A percentile compares a stretch with the other conserved stretches of the same genome.
Evolutionary conservation across 1,140 invertebrate species (phyloP).

Genomic region (Ridgeia piscesae): DNA sequence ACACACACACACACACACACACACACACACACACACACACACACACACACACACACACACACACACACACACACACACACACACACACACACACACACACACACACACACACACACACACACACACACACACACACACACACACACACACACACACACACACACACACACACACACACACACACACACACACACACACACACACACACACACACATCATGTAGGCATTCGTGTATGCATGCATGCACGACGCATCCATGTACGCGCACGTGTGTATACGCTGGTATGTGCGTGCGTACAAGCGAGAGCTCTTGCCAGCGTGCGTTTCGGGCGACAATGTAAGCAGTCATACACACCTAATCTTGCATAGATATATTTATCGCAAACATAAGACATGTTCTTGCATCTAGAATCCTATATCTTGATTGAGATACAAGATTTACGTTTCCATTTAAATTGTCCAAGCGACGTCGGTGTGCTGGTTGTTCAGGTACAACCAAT

Average conservation of each 20-base stretch:
- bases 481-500: not conserved
- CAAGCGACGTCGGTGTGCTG: too few relatives aligned
- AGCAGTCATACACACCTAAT: not conserved
- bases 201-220: constrained; percentile 18
- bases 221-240: too few relatives aligned
- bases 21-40: constrained; percentile 22
- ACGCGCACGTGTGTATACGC: not conserved
- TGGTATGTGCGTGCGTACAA: not conserved
- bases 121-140: constrained; percentile 22
- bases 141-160: constrained; percentile 19
- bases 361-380: not conserved
- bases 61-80: constrained; percentile 22
- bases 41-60: constrained; percentile 24
- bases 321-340: not conserved
- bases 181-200: constrained; percentile 24
- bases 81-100: constrained; percentile 25
- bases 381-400: not conserved
- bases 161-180: constrained; percentile 18
- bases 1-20: not conserved
- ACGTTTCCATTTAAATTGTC: too few relatives aligned
- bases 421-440: too few relatives aligned
- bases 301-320: not conserved
- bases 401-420: too few relatives aligned
- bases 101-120: constrained; percentile 25
- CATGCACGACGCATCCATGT: too few relatives aligned